Conservation (phyloP, 1,140 invertebrate species). For the Caerostris extrusa region DNA sequence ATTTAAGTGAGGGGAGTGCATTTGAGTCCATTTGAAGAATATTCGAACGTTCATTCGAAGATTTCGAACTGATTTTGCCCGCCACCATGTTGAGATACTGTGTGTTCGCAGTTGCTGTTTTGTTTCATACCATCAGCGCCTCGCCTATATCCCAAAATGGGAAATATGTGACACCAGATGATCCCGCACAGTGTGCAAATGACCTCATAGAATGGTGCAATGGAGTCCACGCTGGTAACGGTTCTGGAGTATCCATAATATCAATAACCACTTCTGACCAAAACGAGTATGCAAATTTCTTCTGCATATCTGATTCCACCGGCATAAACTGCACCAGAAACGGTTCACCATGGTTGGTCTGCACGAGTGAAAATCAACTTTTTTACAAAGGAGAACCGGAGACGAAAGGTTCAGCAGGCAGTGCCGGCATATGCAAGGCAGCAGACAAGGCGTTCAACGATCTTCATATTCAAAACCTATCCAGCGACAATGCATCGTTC, state of each 20-base stretch:
- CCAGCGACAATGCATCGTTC: background rate
- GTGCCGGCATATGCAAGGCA: constrained; percentile 32
- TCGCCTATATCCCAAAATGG: background rate
- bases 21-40: background rate
- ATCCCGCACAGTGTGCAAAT: constrained; percentile 16
- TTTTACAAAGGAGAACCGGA: constrained; percentile 32
- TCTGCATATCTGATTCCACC: constrained; percentile 54
- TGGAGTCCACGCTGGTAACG: constrained; percentile 28
- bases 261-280: background rate
- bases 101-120: background rate
- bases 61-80: background rate
- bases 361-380: background rate
- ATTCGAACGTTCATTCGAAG: background rate
- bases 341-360: constrained; percentile 33
- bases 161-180: constrained; percentile 15
- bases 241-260: constrained; percentile 44
- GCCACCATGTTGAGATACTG: background rate
- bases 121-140: background rate
- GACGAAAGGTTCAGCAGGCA: background rate
- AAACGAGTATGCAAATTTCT: background rate
- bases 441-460: constrained; percentile 68
- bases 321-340: constrained; percentile 69
- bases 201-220: constrained; percentile 61
- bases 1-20: background rate
- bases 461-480: constrained; percentile 45